Base-by-base conservation (phyloP, 2,797 vertebrate genomes). In the Euthynnus affinis region DNA sequence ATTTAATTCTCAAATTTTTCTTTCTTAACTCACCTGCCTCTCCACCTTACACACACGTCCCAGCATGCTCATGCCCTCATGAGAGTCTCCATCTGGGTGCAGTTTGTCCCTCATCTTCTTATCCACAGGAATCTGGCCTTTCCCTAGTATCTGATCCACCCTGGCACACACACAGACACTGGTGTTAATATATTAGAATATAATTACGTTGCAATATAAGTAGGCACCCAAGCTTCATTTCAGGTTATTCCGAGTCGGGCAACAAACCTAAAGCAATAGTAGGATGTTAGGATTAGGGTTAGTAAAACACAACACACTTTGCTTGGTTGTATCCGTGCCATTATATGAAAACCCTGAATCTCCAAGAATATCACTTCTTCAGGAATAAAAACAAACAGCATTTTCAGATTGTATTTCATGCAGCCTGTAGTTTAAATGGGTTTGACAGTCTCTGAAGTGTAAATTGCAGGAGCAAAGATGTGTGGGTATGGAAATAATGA, bases 1-100 rank as follows among this genome's bases (percentile, higher is more conserved):
- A 14, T 12, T 27, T 37, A 9, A 2, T 32, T 56, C 37, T 37
- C 10, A 3, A 2, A 37, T 37, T n/a, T 10, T 27, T 42, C 1
- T 27, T 42, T 2, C 9, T 1, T 22, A 32, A 71, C 92, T 89
- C 93, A 99, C 98, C 96, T 99, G 98, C 86, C 98, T 97, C 91
- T 99, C 98, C 88, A 99, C 98, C 84, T 99, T 99, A 90, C 98
- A 98, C 66, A 99, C 98, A 2, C 98, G 96, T 37, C 98, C 98
- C 49, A 99, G 92, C 98, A 99, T 99, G 87, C 98, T 99, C 91
- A 98, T 94, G 37, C 99, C 97, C 81, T 98, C 98, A 20, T 96
- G 81, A 17, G 96, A 80, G 58, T 99, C 97, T 62, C 96, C 96
- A 78, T 99, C 98, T 61, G 95, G 94, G 6, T 96, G 91, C 73